Percentiles rank a stretch among this genome's conserved stretches.
These are phyloP conservation scores for Tricholauxania praeusta DNA, from an alignment of 2,888 invertebrate species.

Conservation along the genomic window DNA sequence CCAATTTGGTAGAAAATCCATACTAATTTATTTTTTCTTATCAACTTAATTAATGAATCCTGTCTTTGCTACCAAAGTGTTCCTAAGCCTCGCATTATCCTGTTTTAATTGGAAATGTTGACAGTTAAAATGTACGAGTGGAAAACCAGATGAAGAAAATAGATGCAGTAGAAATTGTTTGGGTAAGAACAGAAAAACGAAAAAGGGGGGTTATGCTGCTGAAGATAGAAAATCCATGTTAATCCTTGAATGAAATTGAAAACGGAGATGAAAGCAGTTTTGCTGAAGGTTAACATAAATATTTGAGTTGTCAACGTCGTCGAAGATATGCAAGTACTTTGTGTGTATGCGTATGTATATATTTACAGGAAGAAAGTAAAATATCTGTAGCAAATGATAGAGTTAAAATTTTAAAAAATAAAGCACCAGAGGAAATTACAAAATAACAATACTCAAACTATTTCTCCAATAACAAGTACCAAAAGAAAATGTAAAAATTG, in stretches of 20 bases:
- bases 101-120: conserved; percentile 36
- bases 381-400: too few species aligned
- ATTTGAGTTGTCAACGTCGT: too few species aligned
- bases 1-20: too few species aligned
- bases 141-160: neutral
- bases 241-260: conserved; percentile 63
- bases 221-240: conserved; percentile 51
- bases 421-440: too few species aligned
- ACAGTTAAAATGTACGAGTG: conserved; percentile 17
- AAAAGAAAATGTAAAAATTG: too few species aligned
- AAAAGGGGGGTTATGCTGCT: neutral
- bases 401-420: too few species aligned
- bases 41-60: conserved; percentile 13
- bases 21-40: neutral
- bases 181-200: neutral
- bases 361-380: too few species aligned
- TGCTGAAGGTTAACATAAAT: neutral
- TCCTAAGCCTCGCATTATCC: conserved; percentile 28
- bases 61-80: neutral
- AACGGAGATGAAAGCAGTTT: conserved; percentile 44
- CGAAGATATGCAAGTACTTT: too few species aligned
- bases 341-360: too few species aligned
- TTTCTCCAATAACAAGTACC: too few species aligned
- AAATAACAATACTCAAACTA: too few species aligned
- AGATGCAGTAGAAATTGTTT: neutral